phyloP scores from a whole-genome alignment of 2,797 vertebrate species.

The Gobio occitaniae region DNA sequence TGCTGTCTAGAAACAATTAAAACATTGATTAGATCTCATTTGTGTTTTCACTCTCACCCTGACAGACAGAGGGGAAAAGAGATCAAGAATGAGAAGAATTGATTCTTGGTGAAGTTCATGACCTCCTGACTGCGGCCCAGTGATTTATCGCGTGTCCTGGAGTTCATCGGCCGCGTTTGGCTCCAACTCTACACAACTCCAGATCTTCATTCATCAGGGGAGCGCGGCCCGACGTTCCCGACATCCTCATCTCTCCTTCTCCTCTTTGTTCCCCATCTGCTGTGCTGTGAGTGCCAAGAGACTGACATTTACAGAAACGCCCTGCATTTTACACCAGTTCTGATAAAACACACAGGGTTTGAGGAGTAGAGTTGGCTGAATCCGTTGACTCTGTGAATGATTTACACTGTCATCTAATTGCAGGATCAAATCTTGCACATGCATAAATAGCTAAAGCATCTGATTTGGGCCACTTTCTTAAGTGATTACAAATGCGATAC shows the following conservation, averaged over 20 bases:
- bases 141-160: neutral
- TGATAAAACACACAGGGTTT: neutral
- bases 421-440: neutral
- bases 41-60: neutral
- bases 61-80: neutral
- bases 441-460: neutral
- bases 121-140: neutral
- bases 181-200: neutral
- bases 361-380: neutral
- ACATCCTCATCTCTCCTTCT: slow-evolving; percentile 32
- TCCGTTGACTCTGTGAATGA: neutral
- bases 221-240: neutral
- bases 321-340: neutral
- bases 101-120: neutral
- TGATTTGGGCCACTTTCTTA: neutral
- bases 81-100: neutral
- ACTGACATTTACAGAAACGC: slow-evolving; percentile 55
- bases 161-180: neutral
- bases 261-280: slow-evolving; percentile 33
- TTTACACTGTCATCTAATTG: neutral
- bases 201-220: slow-evolving; percentile 13
- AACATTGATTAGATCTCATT: neutral
- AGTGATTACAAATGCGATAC: neutral
- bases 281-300: slow-evolving; percentile 55
- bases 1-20: neutral